Evolutionary conservation across 2,797 vertebrate genomes (phyloP).

Genomic region (Cossypha polioptera): DNA sequence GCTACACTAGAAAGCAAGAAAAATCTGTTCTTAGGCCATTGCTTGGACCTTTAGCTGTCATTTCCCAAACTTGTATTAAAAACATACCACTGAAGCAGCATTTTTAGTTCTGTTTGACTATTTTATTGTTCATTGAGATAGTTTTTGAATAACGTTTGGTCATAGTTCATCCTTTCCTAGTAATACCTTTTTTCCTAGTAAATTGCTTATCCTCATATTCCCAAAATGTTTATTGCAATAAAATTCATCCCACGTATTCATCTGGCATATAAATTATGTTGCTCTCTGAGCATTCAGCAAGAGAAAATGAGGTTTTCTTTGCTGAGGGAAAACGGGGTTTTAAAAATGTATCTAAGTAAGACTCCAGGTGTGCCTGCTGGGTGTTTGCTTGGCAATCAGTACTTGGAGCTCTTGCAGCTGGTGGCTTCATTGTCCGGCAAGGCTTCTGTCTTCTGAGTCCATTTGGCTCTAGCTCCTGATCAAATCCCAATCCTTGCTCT

Average conservation of each 20-base stretch:
- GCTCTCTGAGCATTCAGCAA: not conserved
- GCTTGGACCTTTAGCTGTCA: not conserved
- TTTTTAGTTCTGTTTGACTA: not conserved
- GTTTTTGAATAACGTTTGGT: not conserved
- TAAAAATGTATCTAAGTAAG: not conserved
- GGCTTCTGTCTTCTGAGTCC: not conserved
- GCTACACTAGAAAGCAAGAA: not conserved
- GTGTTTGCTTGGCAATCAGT: not conserved
- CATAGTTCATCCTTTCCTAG: not conserved
- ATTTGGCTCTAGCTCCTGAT: not conserved
- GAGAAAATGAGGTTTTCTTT: not conserved
- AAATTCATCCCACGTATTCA: not conserved
- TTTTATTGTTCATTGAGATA: not conserved
- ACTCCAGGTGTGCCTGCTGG: not conserved
- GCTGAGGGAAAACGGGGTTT: not conserved
- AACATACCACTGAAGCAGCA: not conserved
- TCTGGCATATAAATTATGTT: not conserved
- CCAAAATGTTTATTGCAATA: not conserved
- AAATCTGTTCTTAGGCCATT: not conserved
- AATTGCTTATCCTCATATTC: not conserved
- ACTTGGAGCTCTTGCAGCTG: not conserved
- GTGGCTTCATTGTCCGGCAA: not conserved
- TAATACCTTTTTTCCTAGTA: not conserved
- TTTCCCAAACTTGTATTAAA: not conserved
- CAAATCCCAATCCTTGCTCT: accelerated